A percentile compares a stretch with the other conserved stretches of the same genome.
phyloP scores from a whole-genome alignment of 1,140 invertebrate genomes.

The Popillia japonica region DNA sequence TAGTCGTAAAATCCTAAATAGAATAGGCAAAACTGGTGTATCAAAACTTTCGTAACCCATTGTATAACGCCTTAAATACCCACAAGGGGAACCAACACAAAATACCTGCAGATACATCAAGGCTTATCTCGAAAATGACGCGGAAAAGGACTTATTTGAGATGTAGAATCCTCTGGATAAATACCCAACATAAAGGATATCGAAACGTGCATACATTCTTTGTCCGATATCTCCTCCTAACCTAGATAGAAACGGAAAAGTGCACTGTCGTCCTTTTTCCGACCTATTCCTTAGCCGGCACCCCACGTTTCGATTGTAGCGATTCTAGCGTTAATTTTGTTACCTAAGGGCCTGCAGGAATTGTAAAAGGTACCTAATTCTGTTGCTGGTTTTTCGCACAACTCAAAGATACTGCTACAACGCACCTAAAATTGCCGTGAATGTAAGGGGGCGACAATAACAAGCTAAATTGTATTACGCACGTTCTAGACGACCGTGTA shows the following conservation, averaged over 20 bases:
- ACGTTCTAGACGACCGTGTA: not conserved
- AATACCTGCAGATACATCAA: not conserved
- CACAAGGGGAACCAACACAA: not conserved
- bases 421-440: not conserved
- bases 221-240: not conserved
- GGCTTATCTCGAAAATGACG: too few relatives aligned
- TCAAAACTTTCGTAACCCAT: too few relatives aligned
- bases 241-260: too few relatives aligned
- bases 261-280: not conserved
- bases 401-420: not conserved
- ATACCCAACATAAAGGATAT: not conserved
- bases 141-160: not conserved
- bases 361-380: constrained; percentile 6
- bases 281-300: not conserved
- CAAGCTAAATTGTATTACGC: not conserved
- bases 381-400: not conserved
- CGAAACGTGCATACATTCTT: not conserved
- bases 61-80: too few relatives aligned
- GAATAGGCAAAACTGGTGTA: too few relatives aligned
- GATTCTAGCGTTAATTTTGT: constrained; percentile 4
- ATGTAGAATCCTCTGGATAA: not conserved
- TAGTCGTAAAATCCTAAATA: not conserved
- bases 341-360: not conserved
- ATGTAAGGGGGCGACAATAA: not conserved
- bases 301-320: not conserved